Evolutionary conservation across 2,797 vertebrate genomes (phyloP), one percentile per base, ranked within the genome.

Genomic region (Amniataba percoides): DNA sequence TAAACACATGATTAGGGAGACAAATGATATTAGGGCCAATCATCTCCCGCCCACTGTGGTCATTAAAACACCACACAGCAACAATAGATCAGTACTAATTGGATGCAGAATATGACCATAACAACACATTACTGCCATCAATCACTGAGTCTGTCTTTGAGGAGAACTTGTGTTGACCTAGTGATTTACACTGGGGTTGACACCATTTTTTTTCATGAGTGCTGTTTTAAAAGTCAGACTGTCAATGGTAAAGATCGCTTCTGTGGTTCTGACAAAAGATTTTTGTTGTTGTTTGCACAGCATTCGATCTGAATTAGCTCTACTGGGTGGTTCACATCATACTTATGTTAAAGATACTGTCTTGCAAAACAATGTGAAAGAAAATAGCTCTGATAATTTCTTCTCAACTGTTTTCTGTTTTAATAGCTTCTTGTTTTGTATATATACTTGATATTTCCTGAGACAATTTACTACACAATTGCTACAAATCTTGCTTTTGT

Each of bases 51-150:
- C 96, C 96, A 96, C 95, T 92, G 88, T 77, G 93, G 95, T 94
- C 96, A 95, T 97, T 97, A 97, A 95, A 96, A 94, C 89, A 88
- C 85, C 92, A 93, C 91, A 89, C 80, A 93, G 93, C 84, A 92
- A 94, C 94, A 95, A 96, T 97, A 96, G 87, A 97, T 98, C 97
- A 97, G 87, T 89, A 89, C 95, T 97, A 97, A 98, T 97, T 97
- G 95, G 96, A 93, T 93, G 95, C 92, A 94, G 94, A 96, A 96
- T 95, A 97, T 96, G 93, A 95, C 94, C 94, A 94, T 89, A 94
- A 93, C 92, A 94, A 93, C 94, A 92, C 88, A 87, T 85, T 92
- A 84, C 87, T 93, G 80, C 93, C 93, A 95, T 97, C 95, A 95
- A 92, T 96, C 95, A 93, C 91, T 63, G 90, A 92, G 89, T 40